Conservation (phyloP, 1,140 invertebrate genomes). For the Pogonomyrmex californicus region DNA sequence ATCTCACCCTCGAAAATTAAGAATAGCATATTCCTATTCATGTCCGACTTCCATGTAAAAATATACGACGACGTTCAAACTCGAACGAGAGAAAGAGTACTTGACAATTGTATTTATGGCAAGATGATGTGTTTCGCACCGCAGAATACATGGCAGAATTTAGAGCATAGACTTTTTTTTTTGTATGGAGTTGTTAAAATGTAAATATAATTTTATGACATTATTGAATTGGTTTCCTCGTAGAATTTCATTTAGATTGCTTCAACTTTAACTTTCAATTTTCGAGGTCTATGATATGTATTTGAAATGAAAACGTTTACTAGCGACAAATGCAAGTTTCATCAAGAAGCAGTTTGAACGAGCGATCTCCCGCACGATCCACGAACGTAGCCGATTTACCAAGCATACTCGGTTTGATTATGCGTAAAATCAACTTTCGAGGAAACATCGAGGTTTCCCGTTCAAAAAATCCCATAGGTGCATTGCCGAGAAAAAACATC, state of each 20-base stretch:
- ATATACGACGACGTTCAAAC: neutral
- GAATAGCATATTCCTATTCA: neutral
- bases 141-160: neutral
- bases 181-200: neutral
- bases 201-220: conserved; percentile 1
- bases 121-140: neutral
- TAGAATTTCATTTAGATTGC: conserved; percentile 3
- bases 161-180: neutral
- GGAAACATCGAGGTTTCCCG: conserved; percentile 15
- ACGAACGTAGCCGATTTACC: conserved; percentile 14
- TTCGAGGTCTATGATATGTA: neutral
- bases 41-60: neutral
- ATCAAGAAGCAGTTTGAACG: conserved; percentile 19
- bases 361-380: conserved; percentile 13
- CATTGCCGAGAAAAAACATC: conserved; percentile 79
- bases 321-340: neutral
- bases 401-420: conserved; percentile 7
- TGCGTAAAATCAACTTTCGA: conserved; percentile 21
- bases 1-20: neutral
- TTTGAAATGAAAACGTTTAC: conserved; percentile 11
- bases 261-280: conserved; percentile 13
- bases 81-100: neutral
- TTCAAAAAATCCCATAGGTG: conserved; percentile 76
- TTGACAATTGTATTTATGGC: neutral
- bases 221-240: conserved; percentile 22